Base-by-base conservation (phyloP, 37 sponge, comb jelly and placozoan species). In the Corticium candelabrum region DNA sequence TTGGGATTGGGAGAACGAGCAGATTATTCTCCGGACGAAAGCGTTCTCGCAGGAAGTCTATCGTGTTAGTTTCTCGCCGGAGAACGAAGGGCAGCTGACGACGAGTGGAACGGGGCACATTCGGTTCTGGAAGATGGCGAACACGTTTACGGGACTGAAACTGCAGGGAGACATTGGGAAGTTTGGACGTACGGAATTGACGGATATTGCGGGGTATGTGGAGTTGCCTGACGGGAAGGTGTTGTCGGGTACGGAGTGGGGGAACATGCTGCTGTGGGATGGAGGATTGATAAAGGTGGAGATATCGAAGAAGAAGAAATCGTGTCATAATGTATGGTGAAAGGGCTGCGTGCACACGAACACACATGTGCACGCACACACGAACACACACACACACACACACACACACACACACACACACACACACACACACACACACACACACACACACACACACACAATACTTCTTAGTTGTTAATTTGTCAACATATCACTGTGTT, bases 221-320 rank as follows among this genome's bases (percentile, higher is more conserved):
- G 99, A 98, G 83, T 80, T 98, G 34, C 99, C 99, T 0, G 99
- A 98, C 82, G 99, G 99, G 21, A 98, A 98, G 78, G 99, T 98
- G 21, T 71, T 98, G 70, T 94, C 95, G 35, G 99, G 99, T 1
- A 87, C 95, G 15, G 99, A 98, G 77, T 98, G 95, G 99, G 99
- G 99, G 21, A 98, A 94, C 90, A 39, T 98, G 79, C 90, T 98
- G 40, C 87, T 98, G n/a, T 98, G 99, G 99, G 99, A 98, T 57
- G 95, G 95, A 40, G 99, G 93, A 33, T 87, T 98, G 81, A 91
- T 98, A 75, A 98, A 98, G 79, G 95, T 94, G 29, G 95, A 98
- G 78, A 77, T 98, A 39, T 79, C 87, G 76, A 84, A 82, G 78
- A 89, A 89, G 71, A 94, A 94, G 85, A 94, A 98, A 62, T 67